Conservation (phyloP, 2,888 invertebrate genomes). For the Coenonympha arcania region DNA sequence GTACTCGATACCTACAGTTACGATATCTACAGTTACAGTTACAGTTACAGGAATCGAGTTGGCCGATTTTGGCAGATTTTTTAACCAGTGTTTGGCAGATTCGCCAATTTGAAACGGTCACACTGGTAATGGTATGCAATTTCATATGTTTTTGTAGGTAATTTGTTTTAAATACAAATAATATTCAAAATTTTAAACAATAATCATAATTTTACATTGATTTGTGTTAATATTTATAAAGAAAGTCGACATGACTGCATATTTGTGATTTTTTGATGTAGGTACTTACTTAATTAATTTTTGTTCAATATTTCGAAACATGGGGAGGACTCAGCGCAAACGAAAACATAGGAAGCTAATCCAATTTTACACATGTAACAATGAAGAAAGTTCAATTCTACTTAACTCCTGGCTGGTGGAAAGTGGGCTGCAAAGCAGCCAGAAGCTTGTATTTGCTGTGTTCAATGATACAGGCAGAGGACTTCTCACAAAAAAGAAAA, state of each 20-base stretch:
- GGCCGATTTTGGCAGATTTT: too few relatives aligned
- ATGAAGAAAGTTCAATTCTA: slow-evolving; percentile 53
- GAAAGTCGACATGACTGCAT: neutral
- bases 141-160: too few relatives aligned
- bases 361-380: slow-evolving; percentile 51
- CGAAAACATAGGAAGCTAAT: slow-evolving; percentile 47
- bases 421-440: slow-evolving; percentile 73
- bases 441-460: slow-evolving; percentile 70
- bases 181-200: too few relatives aligned
- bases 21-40: too few relatives aligned
- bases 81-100: too few relatives aligned
- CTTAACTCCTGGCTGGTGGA: slow-evolving; percentile 72
- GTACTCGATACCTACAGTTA: too few relatives aligned
- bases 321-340: slow-evolving; percentile 71
- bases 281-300: slow-evolving; percentile 10
- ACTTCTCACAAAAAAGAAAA: slow-evolving; percentile 74
- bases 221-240: neutral
- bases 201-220: too few relatives aligned
- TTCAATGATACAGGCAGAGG: slow-evolving; percentile 84
- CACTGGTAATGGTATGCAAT: too few relatives aligned
- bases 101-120: too few relatives aligned
- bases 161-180: too few relatives aligned
- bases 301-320: slow-evolving; percentile 31
- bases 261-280: neutral
- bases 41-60: too few relatives aligned